Percentiles rank a stretch among this genome's conserved stretches.
Conservation (phyloP, 1,140 invertebrate genomes). For the Oncopeltus fasciatus region DNA sequence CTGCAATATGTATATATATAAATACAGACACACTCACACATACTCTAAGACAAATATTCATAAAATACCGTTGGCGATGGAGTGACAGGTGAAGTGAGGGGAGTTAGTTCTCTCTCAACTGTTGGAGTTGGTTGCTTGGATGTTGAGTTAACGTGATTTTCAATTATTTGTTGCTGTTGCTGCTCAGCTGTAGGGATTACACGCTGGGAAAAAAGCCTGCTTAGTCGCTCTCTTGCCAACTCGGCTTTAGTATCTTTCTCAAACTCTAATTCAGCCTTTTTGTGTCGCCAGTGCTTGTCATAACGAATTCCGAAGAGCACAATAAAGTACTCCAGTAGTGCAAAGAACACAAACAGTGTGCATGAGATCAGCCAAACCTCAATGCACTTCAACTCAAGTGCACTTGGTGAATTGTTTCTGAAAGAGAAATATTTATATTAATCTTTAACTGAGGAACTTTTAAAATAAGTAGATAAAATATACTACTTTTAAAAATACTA, state of each 20-base stretch:
- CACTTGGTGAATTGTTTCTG: slow-evolving; percentile 45
- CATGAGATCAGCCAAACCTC: slow-evolving; percentile 59
- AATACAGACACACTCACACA: background rate
- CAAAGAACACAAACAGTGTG: slow-evolving; percentile 54
- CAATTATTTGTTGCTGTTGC: too few species aligned
- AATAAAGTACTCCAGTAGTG: slow-evolving; percentile 55
- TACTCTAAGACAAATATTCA: background rate
- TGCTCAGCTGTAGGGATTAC: slow-evolving; percentile 13
- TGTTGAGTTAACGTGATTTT: slow-evolving; percentile 5
- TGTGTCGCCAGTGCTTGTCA: slow-evolving; percentile 42
- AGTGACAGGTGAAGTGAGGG: background rate
- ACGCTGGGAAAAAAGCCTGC: slow-evolving; percentile 10
- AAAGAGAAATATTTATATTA: too few species aligned
- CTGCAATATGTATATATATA: too few species aligned
- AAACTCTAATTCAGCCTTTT: slow-evolving; percentile 33
- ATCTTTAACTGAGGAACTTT: too few species aligned
- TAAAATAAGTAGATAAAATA: too few species aligned
- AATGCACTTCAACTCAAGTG: slow-evolving; percentile 49
- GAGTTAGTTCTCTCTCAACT: background rate
- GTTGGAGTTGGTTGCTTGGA: slow-evolving; percentile 8
- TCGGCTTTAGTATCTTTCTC: slow-evolving; percentile 19
- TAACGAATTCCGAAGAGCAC: slow-evolving; percentile 46
- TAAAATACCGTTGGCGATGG: background rate
- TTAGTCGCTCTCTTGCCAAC: slow-evolving; percentile 18
- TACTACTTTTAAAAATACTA: too few species aligned